phyloP scores from a whole-genome alignment of 2,888 invertebrate species.

The Heliconius hortense region DNA sequence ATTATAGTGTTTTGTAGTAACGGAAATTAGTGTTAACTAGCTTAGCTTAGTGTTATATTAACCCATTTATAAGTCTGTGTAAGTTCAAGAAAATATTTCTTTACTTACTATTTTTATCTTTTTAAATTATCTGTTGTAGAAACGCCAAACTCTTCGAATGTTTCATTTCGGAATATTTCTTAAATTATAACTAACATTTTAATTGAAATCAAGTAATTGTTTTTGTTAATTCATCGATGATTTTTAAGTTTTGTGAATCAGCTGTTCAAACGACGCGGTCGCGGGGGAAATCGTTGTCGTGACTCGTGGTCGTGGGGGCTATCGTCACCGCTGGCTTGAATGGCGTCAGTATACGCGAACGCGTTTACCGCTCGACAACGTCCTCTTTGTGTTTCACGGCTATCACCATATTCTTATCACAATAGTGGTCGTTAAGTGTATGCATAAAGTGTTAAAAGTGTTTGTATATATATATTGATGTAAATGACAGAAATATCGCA shows the following conservation, averaged over 20 bases:
- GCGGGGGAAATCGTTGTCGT: constrained; percentile 56
- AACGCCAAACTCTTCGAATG: not conserved
- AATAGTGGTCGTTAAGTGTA: constrained; percentile 32
- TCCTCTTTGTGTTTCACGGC: constrained; percentile 41
- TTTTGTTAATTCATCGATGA: constrained; percentile 35
- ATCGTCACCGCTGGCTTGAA: constrained; percentile 48
- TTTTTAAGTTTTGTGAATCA: constrained; percentile 57
- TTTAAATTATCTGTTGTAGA: not conserved
- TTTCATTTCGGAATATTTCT: not conserved
- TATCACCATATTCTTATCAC: constrained; percentile 39
- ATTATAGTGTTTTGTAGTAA: not conserved
- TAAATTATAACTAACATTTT: not conserved
- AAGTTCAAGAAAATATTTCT: not conserved
- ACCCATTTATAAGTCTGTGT: not conserved
- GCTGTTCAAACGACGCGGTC: constrained; percentile 59
- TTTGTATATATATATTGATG: constrained; percentile 2
- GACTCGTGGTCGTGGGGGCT: constrained; percentile 45
- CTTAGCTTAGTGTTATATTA: not conserved
- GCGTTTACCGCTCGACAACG: constrained; percentile 51
- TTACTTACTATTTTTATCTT: not conserved
- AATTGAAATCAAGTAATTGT: constrained; percentile 2
- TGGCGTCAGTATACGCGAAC: constrained; percentile 67
- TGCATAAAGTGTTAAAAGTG: constrained; percentile 24
- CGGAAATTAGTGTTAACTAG: not conserved
- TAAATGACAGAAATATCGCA: not conserved